These are phyloP conservation scores for Drosophila repleta DNA, from an alignment of 1,140 invertebrate genomes.

Conservation along the genomic window DNA sequence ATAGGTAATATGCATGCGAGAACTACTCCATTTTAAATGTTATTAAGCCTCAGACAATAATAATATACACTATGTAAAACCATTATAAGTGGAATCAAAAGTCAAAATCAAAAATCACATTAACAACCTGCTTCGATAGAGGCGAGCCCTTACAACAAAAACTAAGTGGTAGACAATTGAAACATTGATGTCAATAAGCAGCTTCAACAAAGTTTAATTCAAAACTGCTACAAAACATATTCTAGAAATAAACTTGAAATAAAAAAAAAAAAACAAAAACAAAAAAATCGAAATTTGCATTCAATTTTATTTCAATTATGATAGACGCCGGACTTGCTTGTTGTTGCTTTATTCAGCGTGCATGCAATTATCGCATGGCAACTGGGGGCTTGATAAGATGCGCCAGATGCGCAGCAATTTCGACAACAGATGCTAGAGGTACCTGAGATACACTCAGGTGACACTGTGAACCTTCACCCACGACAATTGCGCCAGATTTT, in stretches of 20 bases:
- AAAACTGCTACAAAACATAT: conserved; percentile 60
- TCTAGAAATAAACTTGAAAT: conserved; percentile 60
- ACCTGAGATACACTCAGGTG: conserved; percentile 46
- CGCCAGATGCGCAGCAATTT: conserved; percentile 24
- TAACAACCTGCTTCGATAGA: conserved; percentile 40
- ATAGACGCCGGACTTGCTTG: conserved; percentile 28
- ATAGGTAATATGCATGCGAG: conserved; percentile 47
- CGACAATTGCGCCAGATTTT: not conserved
- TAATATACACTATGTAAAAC: conserved; percentile 42
- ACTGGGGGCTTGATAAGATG: conserved; percentile 46
- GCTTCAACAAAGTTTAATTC: conserved; percentile 54
- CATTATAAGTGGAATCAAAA: conserved; percentile 21
- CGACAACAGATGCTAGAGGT: conserved; percentile 36
- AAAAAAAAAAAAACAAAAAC: conserved; percentile 28
- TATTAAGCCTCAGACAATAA: conserved; percentile 42
- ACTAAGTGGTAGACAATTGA: conserved; percentile 63
- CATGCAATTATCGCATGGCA: conserved; percentile 42
- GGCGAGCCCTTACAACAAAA: conserved; percentile 25
- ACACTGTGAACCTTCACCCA: conserved; percentile 11
- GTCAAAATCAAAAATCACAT: conserved; percentile 18
- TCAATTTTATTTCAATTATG: not conserved
- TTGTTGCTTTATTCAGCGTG: conserved; percentile 1
- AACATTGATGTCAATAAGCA: conserved; percentile 79
- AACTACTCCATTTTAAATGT: conserved; percentile 50
- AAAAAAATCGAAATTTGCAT: conserved; percentile 52